phyloP scores from a whole-genome alignment of 2,888 invertebrate species.

The Bombylius discolor region DNA sequence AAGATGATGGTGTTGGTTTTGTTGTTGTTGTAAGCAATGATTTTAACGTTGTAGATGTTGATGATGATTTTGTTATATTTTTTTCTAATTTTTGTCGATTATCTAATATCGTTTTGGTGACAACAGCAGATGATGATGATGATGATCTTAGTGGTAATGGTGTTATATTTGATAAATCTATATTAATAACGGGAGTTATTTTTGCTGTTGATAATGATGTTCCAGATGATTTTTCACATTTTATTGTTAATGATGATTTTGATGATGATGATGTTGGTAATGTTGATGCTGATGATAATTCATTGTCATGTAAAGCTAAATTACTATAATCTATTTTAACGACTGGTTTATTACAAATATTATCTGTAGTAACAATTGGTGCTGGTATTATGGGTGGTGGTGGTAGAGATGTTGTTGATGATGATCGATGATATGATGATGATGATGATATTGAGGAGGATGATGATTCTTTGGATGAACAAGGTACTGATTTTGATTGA shows the following conservation, averaged over 20 bases:
- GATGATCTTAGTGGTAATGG: slow-evolving; percentile 15
- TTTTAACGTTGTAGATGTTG: slow-evolving; percentile 3
- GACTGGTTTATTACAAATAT: slow-evolving; percentile 29
- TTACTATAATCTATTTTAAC: slow-evolving; percentile 37
- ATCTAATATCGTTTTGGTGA: neutral
- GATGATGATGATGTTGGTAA: neutral
- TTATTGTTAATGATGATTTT: neutral
- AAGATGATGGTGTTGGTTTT: slow-evolving; percentile 9
- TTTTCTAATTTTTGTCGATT: neutral
- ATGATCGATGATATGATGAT: neutral
- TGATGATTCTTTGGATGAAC: slow-evolving; percentile 9
- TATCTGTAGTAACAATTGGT: slow-evolving; percentile 30
- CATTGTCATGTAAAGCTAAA: slow-evolving; percentile 20
- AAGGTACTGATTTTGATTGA: slow-evolving; percentile 22
- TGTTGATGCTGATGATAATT: neutral
- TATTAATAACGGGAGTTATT: slow-evolving; percentile 30
- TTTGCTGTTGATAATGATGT: slow-evolving; percentile 14
- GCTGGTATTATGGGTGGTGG: slow-evolving; percentile 29
- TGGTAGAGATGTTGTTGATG: neutral
- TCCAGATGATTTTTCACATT: neutral
- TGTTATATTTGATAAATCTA: slow-evolving; percentile 33
- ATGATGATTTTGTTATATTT: neutral
- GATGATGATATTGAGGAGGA: neutral
- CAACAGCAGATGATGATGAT: slow-evolving; percentile 3
- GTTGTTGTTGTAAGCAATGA: slow-evolving; percentile 9